These are phyloP conservation scores for Conomelus anceps DNA, from an alignment of 2,888 invertebrate species.

Conservation along the genomic window DNA sequence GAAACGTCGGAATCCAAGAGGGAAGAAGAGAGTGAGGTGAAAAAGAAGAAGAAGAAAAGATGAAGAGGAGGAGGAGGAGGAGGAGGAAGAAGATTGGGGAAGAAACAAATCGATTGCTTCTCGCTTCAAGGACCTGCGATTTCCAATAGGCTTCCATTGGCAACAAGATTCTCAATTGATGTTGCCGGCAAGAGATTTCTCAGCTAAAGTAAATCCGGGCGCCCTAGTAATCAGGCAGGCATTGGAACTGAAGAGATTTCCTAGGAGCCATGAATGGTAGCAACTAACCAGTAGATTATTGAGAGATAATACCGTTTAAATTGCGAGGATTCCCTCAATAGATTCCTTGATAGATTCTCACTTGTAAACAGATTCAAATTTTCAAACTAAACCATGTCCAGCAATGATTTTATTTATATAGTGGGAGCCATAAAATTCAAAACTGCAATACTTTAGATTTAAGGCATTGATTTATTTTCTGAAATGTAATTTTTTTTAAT, in stretches of 20 bases:
- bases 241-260: background rate
- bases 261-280: background rate
- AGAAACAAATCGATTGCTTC: background rate
- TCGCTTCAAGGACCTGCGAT: background rate
- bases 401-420: too few relatives aligned
- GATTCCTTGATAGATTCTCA: too few relatives aligned
- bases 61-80: background rate
- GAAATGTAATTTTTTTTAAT: too few relatives aligned
- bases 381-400: too few relatives aligned
- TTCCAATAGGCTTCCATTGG: background rate
- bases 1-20: background rate
- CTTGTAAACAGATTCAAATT: too few relatives aligned
- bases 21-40: background rate
- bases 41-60: background rate
- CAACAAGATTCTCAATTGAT: background rate
- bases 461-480: too few relatives aligned
- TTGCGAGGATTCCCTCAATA: background rate
- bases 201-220: background rate
- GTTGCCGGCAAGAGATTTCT: background rate
- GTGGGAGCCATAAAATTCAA: too few relatives aligned
- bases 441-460: too few relatives aligned
- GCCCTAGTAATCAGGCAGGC: background rate
- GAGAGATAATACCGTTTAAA: background rate
- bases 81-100: background rate
- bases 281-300: background rate